Conservation (phyloP, 53 echinoderm and acorn worm genomes). For the Apostichopus leukothele region DNA sequence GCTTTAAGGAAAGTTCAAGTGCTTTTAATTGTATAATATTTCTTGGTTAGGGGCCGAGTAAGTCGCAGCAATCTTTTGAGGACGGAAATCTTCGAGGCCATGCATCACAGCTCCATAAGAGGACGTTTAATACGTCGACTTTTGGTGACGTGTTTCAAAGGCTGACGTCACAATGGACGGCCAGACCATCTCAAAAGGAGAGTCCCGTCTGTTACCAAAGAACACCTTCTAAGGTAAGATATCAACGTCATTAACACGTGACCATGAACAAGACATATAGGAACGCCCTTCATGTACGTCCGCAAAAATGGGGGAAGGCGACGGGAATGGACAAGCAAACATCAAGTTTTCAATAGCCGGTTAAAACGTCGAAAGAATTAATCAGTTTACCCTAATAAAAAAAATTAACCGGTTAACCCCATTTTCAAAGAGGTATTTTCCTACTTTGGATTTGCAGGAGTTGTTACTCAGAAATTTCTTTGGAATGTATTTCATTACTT, state of each 20-base stretch:
- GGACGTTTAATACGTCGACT: neutral
- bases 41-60: neutral
- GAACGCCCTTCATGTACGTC: too few species aligned
- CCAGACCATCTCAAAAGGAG: neutral
- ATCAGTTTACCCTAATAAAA: too few species aligned
- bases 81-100: neutral
- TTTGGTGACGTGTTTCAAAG: constrained; percentile 33
- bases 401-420: too few species aligned
- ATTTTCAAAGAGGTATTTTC: too few species aligned
- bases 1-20: neutral
- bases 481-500: too few species aligned
- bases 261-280: too few species aligned
- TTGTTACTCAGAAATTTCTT: too few species aligned
- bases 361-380: too few species aligned
- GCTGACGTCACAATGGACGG: neutral
- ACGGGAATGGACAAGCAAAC: too few species aligned
- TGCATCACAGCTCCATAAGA: neutral
- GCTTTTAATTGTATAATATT: constrained; percentile 11
- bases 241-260: neutral
- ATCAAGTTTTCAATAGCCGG: too few species aligned
- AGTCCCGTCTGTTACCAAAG: neutral
- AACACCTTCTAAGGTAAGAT: neutral
- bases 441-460: too few species aligned
- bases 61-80: neutral
- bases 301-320: too few species aligned